These are phyloP conservation scores for Carabus problematicus DNA, from an alignment of 2,888 invertebrate genomes.

Conservation along the genomic window DNA sequence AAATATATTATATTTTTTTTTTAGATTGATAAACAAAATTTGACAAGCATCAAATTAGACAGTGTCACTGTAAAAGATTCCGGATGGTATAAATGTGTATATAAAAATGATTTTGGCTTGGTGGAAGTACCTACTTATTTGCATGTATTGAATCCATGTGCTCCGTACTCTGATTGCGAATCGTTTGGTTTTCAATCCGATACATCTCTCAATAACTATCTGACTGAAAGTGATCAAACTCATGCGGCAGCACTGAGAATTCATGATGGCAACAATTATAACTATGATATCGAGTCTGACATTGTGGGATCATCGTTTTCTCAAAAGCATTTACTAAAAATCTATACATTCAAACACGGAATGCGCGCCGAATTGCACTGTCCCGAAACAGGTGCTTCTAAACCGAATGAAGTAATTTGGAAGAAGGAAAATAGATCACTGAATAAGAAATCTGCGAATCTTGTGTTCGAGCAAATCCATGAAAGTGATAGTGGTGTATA, in stretches of 20 bases:
- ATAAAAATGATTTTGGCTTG: background rate
- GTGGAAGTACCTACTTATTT: background rate
- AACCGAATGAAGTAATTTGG: too few species aligned
- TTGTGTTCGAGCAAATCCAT: background rate
- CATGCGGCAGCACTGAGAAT: conserved; percentile 1
- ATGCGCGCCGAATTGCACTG: too few species aligned
- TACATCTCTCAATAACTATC: background rate
- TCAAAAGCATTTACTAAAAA: too few species aligned
- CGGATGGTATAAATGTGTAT: conserved; percentile 13
- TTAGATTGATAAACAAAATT: conserved; percentile 7
- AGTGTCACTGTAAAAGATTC: background rate
- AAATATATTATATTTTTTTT: background rate
- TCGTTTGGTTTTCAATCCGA: background rate
- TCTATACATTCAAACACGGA: too few species aligned
- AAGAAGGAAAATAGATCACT: too few species aligned
- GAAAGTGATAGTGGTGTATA: conserved; percentile 11
- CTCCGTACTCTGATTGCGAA: background rate
- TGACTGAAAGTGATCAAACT: background rate
- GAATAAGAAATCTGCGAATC: background rate
- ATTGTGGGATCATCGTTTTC: too few species aligned
- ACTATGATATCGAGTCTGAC: too few species aligned
- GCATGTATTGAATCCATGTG: background rate
- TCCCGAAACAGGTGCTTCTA: too few species aligned
- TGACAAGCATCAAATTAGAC: background rate
- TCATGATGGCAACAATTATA: background rate